phyloP scores from a whole-genome alignment of 2,888 invertebrate species.

The Morinoia aosen region DNA sequence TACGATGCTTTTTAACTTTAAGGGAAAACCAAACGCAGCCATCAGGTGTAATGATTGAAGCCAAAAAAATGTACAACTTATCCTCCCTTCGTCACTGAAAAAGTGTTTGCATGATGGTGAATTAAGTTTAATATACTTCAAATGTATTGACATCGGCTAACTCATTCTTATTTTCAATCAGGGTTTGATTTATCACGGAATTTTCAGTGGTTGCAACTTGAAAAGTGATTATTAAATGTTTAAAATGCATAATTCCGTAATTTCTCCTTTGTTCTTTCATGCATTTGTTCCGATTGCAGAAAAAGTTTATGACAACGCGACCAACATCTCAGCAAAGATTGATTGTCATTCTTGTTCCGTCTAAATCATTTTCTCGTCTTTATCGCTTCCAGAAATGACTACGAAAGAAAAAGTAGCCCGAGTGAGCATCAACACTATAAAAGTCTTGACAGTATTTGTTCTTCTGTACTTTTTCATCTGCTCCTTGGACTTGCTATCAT shows the following conservation, averaged over 20 bases:
- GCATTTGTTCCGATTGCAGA: not conserved
- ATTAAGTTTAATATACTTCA: no score
- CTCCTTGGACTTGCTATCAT: slow-evolving; percentile 72
- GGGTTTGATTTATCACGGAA: no score
- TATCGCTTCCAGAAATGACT: slow-evolving; percentile 60
- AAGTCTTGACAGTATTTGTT: slow-evolving; percentile 57
- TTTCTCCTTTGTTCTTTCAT: no score
- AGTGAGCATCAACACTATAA: slow-evolving; percentile 58
- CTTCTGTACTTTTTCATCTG: slow-evolving; percentile 73
- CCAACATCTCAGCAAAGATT: not conserved
- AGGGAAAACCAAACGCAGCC: no score
- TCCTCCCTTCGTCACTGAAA: not conserved
- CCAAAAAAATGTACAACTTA: not conserved
- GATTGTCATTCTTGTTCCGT: not conserved
- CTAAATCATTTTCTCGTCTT: not conserved
- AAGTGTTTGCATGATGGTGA: no score
- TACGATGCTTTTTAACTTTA: no score
- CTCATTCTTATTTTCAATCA: no score
- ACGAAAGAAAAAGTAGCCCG: slow-evolving; percentile 56
- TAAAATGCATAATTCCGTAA: no score
- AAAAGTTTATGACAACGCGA: not conserved
- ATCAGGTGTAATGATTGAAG: not conserved
- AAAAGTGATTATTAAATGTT: no score
- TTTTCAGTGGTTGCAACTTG: no score
- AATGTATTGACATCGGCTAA: no score